These are phyloP conservation scores for Chitala chitala DNA, from an alignment of 2,113 vertebrate species.

Conservation along the genomic window DNA sequence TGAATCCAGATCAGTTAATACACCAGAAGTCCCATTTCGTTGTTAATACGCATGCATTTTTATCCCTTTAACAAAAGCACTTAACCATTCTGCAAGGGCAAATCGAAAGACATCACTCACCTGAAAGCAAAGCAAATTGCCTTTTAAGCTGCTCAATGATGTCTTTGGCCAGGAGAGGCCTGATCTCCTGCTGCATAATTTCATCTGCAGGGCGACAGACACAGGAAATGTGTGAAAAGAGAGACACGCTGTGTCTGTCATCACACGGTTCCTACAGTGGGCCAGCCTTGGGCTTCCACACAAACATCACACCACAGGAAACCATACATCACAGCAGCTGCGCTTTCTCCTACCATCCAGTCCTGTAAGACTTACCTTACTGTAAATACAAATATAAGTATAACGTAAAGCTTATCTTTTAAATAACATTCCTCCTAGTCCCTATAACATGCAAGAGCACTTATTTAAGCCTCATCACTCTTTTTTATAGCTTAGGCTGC, in stretches of 20 bases:
- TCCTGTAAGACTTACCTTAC: too few species aligned
- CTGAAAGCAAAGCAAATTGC: constrained; percentile 88
- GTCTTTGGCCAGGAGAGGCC: constrained; percentile 84
- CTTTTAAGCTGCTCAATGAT: constrained; percentile 93
- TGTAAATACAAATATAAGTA: too few species aligned
- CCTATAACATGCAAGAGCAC: neutral
- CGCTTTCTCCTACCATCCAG: too few species aligned
- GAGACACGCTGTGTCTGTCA: neutral
- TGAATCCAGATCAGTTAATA: too few species aligned
- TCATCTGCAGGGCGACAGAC: constrained; percentile 71
- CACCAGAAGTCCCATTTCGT: too few species aligned
- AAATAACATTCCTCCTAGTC: neutral
- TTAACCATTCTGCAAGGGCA: neutral
- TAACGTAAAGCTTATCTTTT: constrained; percentile 1
- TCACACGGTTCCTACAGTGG: too few species aligned
- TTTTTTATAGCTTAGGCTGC: neutral
- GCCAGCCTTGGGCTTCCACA: too few species aligned
- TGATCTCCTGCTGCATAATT: constrained; percentile 96
- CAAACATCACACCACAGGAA: too few species aligned
- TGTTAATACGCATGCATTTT: too few species aligned
- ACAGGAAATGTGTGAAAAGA: neutral
- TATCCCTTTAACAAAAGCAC: neutral
- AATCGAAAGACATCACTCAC: constrained; percentile 55
- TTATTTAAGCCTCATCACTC: neutral
- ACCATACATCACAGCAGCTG: too few species aligned